phyloP scores from a whole-genome alignment of 1,140 invertebrate genomes.

The Diplogasteroides magnus region DNA sequence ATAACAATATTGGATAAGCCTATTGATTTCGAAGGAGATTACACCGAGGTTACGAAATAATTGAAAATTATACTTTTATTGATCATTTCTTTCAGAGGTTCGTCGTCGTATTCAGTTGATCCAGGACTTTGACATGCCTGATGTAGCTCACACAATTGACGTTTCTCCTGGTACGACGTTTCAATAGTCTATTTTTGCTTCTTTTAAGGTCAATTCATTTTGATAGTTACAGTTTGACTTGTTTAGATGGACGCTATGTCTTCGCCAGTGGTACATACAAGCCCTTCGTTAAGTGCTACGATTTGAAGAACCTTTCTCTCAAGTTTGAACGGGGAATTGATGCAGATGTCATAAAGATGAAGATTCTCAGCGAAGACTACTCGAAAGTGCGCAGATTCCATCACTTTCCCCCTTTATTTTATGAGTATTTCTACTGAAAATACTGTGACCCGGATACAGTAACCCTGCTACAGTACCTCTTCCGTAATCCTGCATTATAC shows the following conservation, averaged over 20 bases:
- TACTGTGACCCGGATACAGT: too few relatives aligned
- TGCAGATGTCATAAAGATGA: conserved; percentile 72
- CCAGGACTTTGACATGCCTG: conserved; percentile 97
- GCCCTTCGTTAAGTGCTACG: conserved; percentile 88
- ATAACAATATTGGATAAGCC: conserved; percentile 34
- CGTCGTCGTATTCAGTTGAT: conserved; percentile 85
- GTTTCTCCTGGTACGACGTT: conserved; percentile 69
- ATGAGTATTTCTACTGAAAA: conserved; percentile 16
- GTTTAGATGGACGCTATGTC: conserved; percentile 18
- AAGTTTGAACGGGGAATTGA: conserved; percentile 98
- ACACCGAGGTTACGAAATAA: too few relatives aligned
- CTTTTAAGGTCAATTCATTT: conserved; percentile 37
- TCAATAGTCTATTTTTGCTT: conserved; percentile 79
- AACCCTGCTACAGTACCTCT: too few relatives aligned
- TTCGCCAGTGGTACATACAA: conserved; percentile 72
- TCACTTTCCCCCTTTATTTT: conserved; percentile 2
- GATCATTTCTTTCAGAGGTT: conserved; percentile 72
- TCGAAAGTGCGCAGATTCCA: conserved; percentile 59
- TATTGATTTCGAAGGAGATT: conserved; percentile 13
- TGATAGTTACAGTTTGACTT: conserved; percentile 12
- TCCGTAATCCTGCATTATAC: too few relatives aligned
- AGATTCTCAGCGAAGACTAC: conserved; percentile 64
- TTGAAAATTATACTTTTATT: not conserved
- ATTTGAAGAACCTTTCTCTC: conserved; percentile 87
- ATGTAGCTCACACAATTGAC: conserved; percentile 75